Percentiles rank a stretch among this genome's conserved stretches.
Evolutionary conservation across 1,140 invertebrate species (phyloP).

Genomic region (Laupala kohalensis): DNA sequence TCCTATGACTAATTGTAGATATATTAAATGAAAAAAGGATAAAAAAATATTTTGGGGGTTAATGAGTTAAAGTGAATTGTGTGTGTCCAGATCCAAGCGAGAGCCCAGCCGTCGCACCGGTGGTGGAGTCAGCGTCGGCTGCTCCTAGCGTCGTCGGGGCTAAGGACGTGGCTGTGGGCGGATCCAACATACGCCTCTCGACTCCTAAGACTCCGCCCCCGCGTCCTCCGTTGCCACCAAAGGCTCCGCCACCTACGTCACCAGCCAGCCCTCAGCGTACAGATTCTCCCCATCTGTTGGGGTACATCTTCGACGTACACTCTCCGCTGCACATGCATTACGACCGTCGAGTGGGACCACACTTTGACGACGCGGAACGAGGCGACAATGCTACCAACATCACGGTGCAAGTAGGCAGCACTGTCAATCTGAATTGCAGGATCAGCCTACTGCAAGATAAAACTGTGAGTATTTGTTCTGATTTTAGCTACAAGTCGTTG

Average conservation of each 20-base stretch:
- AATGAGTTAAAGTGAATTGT: no score
- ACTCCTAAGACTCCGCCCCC: neutral
- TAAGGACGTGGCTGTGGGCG: no score
- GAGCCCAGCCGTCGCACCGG: neutral
- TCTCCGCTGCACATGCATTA: constrained; percentile 33
- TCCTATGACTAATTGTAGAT: no score
- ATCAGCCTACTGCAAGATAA: constrained; percentile 74
- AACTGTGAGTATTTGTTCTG: constrained; percentile 61
- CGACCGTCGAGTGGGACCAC: constrained; percentile 51
- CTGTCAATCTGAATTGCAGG: constrained; percentile 65
- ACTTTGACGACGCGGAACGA: constrained; percentile 45
- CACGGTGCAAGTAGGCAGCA: constrained; percentile 66
- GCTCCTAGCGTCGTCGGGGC: neutral
- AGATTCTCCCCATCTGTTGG: constrained; percentile 49
- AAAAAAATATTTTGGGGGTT: no score
- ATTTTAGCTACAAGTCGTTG: no score
- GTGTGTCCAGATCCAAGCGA: neutral
- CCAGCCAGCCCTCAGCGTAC: constrained; percentile 27
- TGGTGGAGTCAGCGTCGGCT: no score
- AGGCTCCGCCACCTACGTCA: neutral
- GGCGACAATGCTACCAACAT: constrained; percentile 52
- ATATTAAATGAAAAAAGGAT: no score
- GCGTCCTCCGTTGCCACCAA: neutral
- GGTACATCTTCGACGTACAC: constrained; percentile 58
- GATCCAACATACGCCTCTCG: no score